Conservation (phyloP, 2,113 vertebrate species). For the Myotis davidii region DNA sequence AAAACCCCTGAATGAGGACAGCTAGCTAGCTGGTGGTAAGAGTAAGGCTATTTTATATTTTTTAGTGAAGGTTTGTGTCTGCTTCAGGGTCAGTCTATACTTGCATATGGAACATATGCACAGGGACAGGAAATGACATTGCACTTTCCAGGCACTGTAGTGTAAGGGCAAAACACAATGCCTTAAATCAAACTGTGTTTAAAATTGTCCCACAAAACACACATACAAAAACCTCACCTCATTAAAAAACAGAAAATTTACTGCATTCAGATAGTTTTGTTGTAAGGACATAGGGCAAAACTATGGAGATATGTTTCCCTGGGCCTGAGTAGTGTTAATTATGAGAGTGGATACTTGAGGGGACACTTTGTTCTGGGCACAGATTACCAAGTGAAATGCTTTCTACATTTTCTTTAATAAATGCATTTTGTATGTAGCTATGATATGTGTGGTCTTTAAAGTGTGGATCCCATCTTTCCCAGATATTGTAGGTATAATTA, state of each 20-base stretch:
- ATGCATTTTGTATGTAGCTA: neutral
- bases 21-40: no score
- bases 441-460: neutral
- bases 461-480: neutral
- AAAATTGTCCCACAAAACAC: slow-evolving; percentile 81
- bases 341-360: neutral
- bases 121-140: slow-evolving; percentile 76
- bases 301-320: neutral
- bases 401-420: neutral
- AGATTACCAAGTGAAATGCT: neutral
- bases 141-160: slow-evolving; percentile 85
- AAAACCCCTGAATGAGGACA: no score
- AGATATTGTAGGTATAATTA: neutral
- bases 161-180: slow-evolving; percentile 78
- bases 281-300: neutral
- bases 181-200: slow-evolving; percentile 83
- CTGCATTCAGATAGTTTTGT: neutral
- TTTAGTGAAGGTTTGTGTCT: no score
- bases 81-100: no score
- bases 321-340: neutral
- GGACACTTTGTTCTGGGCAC: neutral
- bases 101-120: slow-evolving; percentile 74
- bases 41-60: no score
- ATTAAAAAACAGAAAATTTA: neutral
- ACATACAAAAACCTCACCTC: neutral